Evolutionary conservation across 2,113 vertebrate genomes (phyloP), one percentile per base, ranked within the genome.

Genomic region (Myxocyprinus asiaticus): DNA sequence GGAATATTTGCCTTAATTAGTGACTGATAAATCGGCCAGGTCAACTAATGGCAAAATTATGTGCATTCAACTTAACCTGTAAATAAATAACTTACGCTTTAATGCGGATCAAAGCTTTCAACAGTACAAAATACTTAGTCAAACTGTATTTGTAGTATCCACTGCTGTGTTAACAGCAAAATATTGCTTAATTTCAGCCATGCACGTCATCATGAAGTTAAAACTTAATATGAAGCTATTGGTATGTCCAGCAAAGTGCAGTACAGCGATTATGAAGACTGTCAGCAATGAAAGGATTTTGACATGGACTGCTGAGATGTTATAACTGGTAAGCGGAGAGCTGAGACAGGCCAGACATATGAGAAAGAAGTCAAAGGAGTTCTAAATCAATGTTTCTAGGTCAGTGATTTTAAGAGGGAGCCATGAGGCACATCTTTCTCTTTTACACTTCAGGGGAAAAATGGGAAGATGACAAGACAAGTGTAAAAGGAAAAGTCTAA

Each of bases 361-460:
- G 7, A 78, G 62, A 68, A 81, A 44, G 43, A 59, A 68, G 45
- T 59, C 67, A 76, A 67, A 86, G 43, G 81, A 55, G 43, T 22
- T 45, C 47, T 77, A 10, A 68, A 44, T 47, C 51, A 61, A 22
- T 67, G 62, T 80, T 82, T 70, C 66, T 69, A 83, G 55, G 81
- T 76, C 75, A 78, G 59, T 50, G 61, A 56, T 78, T 76, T 81
- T 66, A 55, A 82, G 15, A 67, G 15, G 69, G 62, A 33, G 77
- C 62, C 22, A 33, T 33, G 22, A 33, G 22, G 22, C 22, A 2
- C 75, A 62, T 72, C 63, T 78, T 66, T 78, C 66, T 58, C 81
- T 83, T 64, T 69, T 71, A 78, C 69, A 77, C 61, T 58, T 12
- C 58, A 63, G 67, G 53, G 17, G 9, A 33, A 53, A 62, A 67